phyloP scores from a whole-genome alignment of 2,888 invertebrate species.

The Didymodactylos carnosus region DNA sequence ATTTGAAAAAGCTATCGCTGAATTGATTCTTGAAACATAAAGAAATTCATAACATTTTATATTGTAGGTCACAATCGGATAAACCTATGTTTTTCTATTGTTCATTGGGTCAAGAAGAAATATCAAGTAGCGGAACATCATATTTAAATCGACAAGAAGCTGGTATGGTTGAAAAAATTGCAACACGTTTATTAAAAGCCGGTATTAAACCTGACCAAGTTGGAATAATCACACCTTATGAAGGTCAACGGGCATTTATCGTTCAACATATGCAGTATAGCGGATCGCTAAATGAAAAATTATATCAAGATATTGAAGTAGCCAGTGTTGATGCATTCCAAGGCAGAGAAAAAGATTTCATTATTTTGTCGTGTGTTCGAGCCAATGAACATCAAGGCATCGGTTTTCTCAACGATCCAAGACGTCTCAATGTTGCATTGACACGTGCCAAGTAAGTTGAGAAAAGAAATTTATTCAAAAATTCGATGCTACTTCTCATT shows the following conservation, averaged over 20 bases:
- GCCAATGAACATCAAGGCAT: constrained; percentile 97
- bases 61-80: constrained; percentile 45
- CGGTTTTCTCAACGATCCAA: constrained; percentile 89
- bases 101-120: constrained; percentile 84
- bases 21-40: background rate
- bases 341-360: constrained; percentile 93
- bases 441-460: constrained; percentile 75
- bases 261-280: constrained; percentile 97
- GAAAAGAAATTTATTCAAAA: background rate
- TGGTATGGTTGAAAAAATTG: constrained; percentile 89
- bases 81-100: constrained; percentile 96
- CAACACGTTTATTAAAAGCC: constrained; percentile 73
- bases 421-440: constrained; percentile 86
- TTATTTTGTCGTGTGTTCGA: constrained; percentile 93
- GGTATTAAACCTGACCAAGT: constrained; percentile 94
- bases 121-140: constrained; percentile 91
- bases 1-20: background rate
- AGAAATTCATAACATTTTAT: too few relatives aligned
- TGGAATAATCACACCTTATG: constrained; percentile 86
- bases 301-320: constrained; percentile 88
- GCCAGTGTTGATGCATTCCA: constrained; percentile 99
- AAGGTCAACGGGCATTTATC: constrained; percentile 87
- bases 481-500: background rate
- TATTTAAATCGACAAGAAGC: constrained; percentile 95
- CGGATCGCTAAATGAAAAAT: constrained; percentile 78